A percentile compares a stretch with the other conserved stretches of the same genome.
These are phyloP conservation scores for Meteorus colon DNA, from an alignment of 2,888 invertebrate species.

Conservation along the genomic window DNA sequence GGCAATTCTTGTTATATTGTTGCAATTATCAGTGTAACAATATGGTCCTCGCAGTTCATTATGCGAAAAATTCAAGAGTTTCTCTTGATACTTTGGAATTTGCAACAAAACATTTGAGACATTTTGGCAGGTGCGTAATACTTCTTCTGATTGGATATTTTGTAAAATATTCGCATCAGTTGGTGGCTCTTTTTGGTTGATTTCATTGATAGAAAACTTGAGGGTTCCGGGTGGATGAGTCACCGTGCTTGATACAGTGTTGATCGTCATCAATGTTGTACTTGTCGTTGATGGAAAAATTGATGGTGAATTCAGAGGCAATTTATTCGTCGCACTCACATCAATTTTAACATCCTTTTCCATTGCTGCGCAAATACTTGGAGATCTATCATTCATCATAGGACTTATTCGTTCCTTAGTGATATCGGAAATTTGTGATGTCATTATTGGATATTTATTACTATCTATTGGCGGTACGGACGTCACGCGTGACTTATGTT, in stretches of 20 bases:
- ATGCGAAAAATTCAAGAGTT: slow-evolving; percentile 65
- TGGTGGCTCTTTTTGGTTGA: slow-evolving; percentile 53
- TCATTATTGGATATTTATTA: not conserved
- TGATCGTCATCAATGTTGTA: not conserved
- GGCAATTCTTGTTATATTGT: slow-evolving; percentile 65
- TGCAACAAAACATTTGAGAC: slow-evolving; percentile 69
- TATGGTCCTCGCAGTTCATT: slow-evolving; percentile 60
- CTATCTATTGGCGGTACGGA: not conserved
- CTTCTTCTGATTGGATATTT: slow-evolving; percentile 68
- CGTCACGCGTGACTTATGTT: slow-evolving; percentile 3
- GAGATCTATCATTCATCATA: not conserved
- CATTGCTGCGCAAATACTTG: not conserved
- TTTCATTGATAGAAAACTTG: slow-evolving; percentile 62
- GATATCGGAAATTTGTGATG: not conserved
- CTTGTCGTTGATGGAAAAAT: not conserved
- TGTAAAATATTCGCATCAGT: slow-evolving; percentile 64
- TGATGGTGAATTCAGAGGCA: not conserved
- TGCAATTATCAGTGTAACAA: slow-evolving; percentile 68
- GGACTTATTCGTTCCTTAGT: slow-evolving; percentile 24
- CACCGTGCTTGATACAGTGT: slow-evolving; percentile 47
- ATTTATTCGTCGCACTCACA: not conserved
- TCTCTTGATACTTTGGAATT: slow-evolving; percentile 70
- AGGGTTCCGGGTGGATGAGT: slow-evolving; percentile 61
- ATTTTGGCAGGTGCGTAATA: slow-evolving; percentile 69
- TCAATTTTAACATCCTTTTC: slow-evolving; percentile 17